phyloP scores from a whole-genome alignment of 1,140 invertebrate species.

The Zaprionus nigranus region DNA sequence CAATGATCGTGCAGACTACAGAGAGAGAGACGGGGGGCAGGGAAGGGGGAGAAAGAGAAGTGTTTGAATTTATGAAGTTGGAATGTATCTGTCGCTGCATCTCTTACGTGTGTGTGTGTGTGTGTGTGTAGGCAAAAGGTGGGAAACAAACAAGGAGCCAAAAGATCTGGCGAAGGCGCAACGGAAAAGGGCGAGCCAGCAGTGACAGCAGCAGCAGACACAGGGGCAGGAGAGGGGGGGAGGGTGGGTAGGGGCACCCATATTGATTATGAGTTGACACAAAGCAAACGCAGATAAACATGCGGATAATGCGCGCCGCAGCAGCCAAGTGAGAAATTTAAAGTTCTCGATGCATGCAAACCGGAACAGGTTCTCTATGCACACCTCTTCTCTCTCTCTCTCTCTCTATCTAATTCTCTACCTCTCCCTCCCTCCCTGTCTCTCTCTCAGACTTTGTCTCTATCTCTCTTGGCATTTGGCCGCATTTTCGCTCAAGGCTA shows the following conservation, averaged over 20 bases:
- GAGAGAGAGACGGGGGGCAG: not conserved
- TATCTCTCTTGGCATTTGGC: slow-evolving; percentile 13
- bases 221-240: not conserved
- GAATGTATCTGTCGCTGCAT: slow-evolving; percentile 52
- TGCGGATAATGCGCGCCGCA: slow-evolving; percentile 18
- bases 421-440: not conserved
- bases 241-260: not conserved
- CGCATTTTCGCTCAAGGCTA: slow-evolving; percentile 44
- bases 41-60: slow-evolving; percentile 2
- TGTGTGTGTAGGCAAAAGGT: slow-evolving; percentile 42
- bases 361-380: slow-evolving; percentile 12
- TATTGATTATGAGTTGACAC: slow-evolving; percentile 49
- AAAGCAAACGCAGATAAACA: slow-evolving; percentile 46
- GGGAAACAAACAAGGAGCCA: slow-evolving; percentile 58
- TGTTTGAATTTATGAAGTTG: slow-evolving; percentile 61
- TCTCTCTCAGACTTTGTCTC: not conserved
- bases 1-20: slow-evolving; percentile 36
- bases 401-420: not conserved
- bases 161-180: slow-evolving; percentile 21
- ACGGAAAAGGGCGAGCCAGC: slow-evolving; percentile 39
- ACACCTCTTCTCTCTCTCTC: not conserved
- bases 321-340: slow-evolving; percentile 55
- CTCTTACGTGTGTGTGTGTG: slow-evolving; percentile 22
- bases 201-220: slow-evolving; percentile 12
- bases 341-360: slow-evolving; percentile 24